Conservation (phyloP, 2,113 vertebrate genomes). For the Loxodonta africana region DNA sequence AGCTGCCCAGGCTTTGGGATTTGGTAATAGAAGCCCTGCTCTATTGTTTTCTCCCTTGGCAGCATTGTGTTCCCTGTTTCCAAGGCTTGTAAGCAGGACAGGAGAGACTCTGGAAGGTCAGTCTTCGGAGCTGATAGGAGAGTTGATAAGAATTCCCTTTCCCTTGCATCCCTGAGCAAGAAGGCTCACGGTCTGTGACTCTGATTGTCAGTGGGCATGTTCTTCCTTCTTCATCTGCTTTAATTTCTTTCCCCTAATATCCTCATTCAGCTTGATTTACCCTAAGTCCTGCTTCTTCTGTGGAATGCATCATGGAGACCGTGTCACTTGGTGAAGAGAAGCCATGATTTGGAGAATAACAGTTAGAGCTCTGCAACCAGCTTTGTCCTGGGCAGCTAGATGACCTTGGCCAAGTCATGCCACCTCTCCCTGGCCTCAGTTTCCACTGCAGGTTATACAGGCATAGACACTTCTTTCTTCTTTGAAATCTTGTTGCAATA, state of each 20-base stretch:
- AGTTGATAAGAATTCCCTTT: background rate
- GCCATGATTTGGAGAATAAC: background rate
- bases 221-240: background rate
- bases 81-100: slow-evolving; percentile 13
- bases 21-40: slow-evolving; percentile 7
- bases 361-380: background rate
- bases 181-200: background rate
- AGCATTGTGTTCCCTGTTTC: background rate
- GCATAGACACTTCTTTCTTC: background rate
- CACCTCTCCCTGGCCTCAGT: background rate
- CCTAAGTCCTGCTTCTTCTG: background rate
- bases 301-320: background rate
- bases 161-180: background rate
- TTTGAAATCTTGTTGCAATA: background rate
- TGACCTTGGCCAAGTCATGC: background rate
- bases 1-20: background rate
- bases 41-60: background rate
- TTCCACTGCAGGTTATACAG: fast-evolving
- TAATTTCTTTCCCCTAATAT: background rate
- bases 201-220: background rate
- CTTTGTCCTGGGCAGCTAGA: background rate
- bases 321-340: background rate
- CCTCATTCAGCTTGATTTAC: background rate
- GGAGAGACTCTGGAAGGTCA: background rate
- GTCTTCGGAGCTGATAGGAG: background rate